Evolutionary conservation across 2,113 vertebrate genomes (phyloP).

Genomic region (Isichthys henryi): DNA sequence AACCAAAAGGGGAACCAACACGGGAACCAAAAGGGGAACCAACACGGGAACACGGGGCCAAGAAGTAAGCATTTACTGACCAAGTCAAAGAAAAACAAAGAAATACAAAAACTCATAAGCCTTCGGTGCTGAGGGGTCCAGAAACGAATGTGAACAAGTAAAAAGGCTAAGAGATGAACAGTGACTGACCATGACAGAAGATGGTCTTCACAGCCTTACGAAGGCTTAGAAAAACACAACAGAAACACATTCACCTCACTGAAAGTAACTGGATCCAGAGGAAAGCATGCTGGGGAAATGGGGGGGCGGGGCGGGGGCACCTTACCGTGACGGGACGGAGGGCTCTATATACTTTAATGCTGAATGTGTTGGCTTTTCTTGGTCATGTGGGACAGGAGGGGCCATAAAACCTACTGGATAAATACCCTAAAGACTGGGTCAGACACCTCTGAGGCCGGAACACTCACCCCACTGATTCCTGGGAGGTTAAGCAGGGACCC

Average conservation of each 20-base stretch:
- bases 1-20: not conserved
- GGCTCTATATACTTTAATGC: not conserved
- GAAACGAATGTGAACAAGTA: not conserved
- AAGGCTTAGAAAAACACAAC: slow-evolving; percentile 74
- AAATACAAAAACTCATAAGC: not conserved
- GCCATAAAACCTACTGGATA: not conserved
- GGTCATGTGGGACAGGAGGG: not conserved
- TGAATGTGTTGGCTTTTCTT: not conserved
- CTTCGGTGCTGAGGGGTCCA: not conserved
- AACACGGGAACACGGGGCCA: not conserved
- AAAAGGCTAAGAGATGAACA: slow-evolving; percentile 54
- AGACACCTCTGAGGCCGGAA: not conserved
- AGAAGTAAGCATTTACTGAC: not conserved
- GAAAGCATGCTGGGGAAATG: not conserved
- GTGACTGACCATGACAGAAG: slow-evolving; percentile 86
- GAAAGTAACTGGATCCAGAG: not conserved
- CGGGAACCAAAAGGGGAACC: not conserved
- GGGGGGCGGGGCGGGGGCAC: not conserved
- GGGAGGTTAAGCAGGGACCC: slow-evolving; percentile 94
- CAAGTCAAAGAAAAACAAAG: not conserved
- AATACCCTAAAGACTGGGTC: not conserved
- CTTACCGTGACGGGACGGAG: not conserved
- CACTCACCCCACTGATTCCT: slow-evolving; percentile 90
- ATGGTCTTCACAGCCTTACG: slow-evolving; percentile 82
- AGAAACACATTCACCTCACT: slow-evolving; percentile 48